Evolutionary conservation across 2,888 invertebrate species (phyloP).

Genomic region (Drosophila multiciliata): DNA sequence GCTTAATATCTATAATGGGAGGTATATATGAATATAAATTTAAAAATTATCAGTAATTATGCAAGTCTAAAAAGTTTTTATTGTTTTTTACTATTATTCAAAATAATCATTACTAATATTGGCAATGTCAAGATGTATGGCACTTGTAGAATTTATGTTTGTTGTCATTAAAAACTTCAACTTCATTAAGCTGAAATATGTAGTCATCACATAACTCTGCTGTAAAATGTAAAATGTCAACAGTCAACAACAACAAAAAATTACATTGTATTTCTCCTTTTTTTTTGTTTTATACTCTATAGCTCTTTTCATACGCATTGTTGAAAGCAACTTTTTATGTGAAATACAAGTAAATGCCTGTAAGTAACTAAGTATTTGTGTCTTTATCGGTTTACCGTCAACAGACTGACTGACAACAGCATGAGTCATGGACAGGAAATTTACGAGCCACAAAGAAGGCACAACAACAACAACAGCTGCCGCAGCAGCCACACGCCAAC

Average conservation of each 20-base stretch:
- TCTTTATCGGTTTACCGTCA: conserved; percentile 57
- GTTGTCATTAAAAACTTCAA: conserved; percentile 24
- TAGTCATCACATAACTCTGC: conserved; percentile 36
- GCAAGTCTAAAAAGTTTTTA: background rate
- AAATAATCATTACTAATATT: background rate
- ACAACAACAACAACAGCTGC: conserved; percentile 32
- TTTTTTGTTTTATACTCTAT: conserved; percentile 32
- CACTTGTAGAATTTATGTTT: conserved; percentile 5
- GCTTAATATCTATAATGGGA: conserved; percentile 10
- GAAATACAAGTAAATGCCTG: conserved; percentile 11
- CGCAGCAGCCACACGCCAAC: conserved; percentile 47
- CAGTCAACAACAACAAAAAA: conserved; percentile 33
- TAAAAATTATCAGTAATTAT: background rate
- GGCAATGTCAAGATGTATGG: conserved; percentile 1
- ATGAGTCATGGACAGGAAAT: conserved; percentile 77
- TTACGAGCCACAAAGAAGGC: conserved; percentile 57
- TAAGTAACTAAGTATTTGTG: conserved; percentile 45
- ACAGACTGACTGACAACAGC: conserved; percentile 49
- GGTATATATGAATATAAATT: background rate
- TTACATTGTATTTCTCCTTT: conserved; percentile 32
- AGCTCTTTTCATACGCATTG: conserved; percentile 19
- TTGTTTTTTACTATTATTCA: background rate
- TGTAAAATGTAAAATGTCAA: conserved; percentile 28
- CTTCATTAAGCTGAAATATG: conserved; percentile 24
- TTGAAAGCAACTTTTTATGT: conserved; percentile 58